Evolutionary conservation across 2,113 vertebrate species (phyloP).

Genomic region (Scolopax mira): DNA sequence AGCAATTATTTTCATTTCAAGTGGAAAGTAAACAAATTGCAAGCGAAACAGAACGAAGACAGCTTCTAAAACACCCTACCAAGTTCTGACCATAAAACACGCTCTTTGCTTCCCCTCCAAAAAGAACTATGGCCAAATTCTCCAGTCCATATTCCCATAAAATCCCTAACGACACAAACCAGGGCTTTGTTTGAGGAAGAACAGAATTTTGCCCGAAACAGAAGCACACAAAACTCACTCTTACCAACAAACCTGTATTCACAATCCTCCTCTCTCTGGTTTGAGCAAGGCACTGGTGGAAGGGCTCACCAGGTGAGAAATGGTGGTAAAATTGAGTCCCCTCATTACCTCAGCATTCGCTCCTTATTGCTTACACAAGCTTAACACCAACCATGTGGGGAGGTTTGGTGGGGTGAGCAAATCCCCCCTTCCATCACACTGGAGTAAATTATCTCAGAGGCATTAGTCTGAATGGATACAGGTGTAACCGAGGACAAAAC

Average conservation of each 20-base stretch:
- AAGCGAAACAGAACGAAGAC: not conserved
- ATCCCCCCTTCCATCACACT: not conserved
- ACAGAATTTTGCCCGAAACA: not conserved
- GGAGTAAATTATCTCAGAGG: not conserved
- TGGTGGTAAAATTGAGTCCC: not conserved
- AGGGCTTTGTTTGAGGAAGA: conserved; percentile 38
- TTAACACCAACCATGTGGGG: not conserved
- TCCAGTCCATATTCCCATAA: not conserved
- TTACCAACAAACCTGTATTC: rapidly evolving
- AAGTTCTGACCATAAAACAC: not conserved
- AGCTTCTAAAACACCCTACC: not conserved
- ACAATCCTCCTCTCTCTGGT: not conserved
- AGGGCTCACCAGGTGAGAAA: not conserved
- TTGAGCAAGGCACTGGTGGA: not conserved
- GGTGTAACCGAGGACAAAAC: conserved; percentile 11
- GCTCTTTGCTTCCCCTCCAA: not conserved
- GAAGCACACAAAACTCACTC: not conserved
- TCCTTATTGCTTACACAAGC: not conserved
- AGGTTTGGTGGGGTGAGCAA: not conserved
- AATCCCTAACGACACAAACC: not conserved
- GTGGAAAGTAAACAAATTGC: conserved; percentile 6
- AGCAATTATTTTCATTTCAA: conserved; percentile 7
- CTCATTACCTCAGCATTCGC: not conserved
- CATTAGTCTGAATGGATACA: not conserved
- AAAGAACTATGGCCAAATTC: not conserved